Conservation (phyloP, 2,888 invertebrate species). For the Belgica antarctica region DNA sequence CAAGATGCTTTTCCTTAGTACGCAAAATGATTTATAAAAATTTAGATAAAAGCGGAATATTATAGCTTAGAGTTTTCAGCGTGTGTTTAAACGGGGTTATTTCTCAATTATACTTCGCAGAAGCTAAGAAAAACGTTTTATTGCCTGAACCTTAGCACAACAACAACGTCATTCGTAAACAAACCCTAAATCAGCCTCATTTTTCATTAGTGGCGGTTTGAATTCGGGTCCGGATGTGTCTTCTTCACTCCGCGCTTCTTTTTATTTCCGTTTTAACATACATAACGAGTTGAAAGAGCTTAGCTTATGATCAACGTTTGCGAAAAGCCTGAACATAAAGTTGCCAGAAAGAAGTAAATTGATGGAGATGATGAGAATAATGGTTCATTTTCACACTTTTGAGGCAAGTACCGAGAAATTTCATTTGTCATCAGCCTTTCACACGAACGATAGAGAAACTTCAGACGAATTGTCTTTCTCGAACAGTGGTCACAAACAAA, state of each 20-base stretch:
- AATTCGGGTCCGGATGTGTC: conserved; percentile 3
- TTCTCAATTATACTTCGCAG: not conserved
- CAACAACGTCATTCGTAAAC: not conserved
- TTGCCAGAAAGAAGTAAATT: not conserved
- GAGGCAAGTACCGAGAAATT: not conserved
- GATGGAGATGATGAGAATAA: conserved; percentile 9
- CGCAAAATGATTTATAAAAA: too few relatives aligned
- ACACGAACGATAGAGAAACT: not conserved
- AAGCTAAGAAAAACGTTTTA: not conserved
- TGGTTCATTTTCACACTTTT: conserved; percentile 21
- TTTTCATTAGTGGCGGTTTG: not conserved
- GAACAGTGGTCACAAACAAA: conserved; percentile 19
- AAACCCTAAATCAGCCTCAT: conserved; percentile 5
- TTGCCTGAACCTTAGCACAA: not conserved
- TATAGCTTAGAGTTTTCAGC: not conserved
- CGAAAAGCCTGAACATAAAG: not conserved
- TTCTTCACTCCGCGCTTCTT: too few relatives aligned
- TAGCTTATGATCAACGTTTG: not conserved
- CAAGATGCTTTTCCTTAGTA: too few relatives aligned
- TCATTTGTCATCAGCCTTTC: not conserved
- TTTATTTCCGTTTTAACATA: conserved; percentile 9
- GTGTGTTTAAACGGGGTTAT: not conserved
- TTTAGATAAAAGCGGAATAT: not conserved
- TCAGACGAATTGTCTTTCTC: conserved; percentile 9
- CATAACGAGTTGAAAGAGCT: conserved; percentile 9